Percentiles rank a stretch among this genome's conserved stretches.
Conservation (phyloP, 2,113 vertebrate species). For the Hypocryptadius cinnamomeus region DNA sequence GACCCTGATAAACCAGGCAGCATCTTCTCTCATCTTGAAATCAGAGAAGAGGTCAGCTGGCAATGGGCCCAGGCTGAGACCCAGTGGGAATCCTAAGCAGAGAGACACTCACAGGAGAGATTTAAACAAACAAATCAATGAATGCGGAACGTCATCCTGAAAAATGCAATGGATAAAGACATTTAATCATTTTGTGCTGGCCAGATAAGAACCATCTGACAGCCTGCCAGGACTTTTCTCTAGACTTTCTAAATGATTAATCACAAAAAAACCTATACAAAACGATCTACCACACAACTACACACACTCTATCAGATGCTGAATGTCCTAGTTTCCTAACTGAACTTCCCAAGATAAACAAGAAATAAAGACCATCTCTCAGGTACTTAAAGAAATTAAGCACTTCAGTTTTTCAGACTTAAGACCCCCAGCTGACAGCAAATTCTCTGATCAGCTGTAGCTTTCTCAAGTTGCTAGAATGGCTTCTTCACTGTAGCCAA, state of each 20-base stretch:
- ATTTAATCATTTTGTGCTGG: neutral
- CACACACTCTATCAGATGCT: neutral
- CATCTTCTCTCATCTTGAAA: neutral
- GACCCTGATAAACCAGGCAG: neutral
- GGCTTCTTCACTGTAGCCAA: neutral
- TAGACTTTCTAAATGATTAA: neutral
- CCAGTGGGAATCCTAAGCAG: neutral
- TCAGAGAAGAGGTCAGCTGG: neutral
- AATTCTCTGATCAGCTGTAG: neutral
- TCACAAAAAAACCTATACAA: neutral
- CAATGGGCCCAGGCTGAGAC: neutral
- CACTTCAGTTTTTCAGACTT: neutral
- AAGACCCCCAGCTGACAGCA: neutral
- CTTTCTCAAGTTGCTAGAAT: neutral
- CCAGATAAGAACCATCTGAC: neutral
- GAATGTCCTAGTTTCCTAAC: neutral
- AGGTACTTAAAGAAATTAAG: neutral
- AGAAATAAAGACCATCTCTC: neutral
- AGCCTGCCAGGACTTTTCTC: neutral
- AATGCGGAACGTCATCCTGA: neutral
- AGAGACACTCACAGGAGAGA: neutral
- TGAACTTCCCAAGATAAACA: neutral
- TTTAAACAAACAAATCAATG: constrained; percentile 14
- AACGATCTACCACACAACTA: neutral
- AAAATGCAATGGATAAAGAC: neutral